Percentiles rank a stretch among this genome's conserved stretches.
Evolutionary conservation across 2,113 vertebrate genomes (phyloP).

Genomic region (Collichthys lucidus): DNA sequence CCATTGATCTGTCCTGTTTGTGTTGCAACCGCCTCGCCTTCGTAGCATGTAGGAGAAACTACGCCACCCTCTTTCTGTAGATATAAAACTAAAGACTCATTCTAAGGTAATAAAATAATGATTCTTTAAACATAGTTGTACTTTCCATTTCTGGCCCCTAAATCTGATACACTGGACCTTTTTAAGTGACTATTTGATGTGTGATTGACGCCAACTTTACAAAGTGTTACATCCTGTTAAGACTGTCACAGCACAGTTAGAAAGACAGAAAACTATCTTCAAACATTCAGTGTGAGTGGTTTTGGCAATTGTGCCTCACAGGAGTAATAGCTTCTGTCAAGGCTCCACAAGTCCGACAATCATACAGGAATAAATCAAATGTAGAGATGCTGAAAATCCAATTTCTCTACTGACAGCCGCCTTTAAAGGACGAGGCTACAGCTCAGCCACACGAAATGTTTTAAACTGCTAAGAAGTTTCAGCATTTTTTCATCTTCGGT

Average conservation of each 20-base stretch:
- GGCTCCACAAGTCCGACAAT: slow-evolving; percentile 10
- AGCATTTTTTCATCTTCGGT: too few relatives aligned
- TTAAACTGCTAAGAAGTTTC: too few relatives aligned
- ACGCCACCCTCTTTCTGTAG: too few relatives aligned
- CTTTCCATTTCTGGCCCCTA: too few relatives aligned
- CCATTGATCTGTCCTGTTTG: neutral
- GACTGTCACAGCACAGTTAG: neutral
- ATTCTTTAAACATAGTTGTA: too few relatives aligned
- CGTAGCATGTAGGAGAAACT: too few relatives aligned
- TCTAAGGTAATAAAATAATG: too few relatives aligned
- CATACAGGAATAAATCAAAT: slow-evolving; percentile 40
- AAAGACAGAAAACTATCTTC: neutral
- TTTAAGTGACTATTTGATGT: too few relatives aligned
- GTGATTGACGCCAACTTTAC: too few relatives aligned
- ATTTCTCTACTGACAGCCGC: slow-evolving; percentile 26
- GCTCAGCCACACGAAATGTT: neutral
- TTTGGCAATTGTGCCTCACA: neutral
- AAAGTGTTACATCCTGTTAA: neutral
- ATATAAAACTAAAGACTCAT: too few relatives aligned
- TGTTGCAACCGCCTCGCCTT: too few relatives aligned
- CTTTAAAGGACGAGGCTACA: neutral
- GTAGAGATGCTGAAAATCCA: slow-evolving; percentile 21
- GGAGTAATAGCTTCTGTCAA: slow-evolving; percentile 16
- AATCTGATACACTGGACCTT: too few relatives aligned
- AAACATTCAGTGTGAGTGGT: neutral